Evolutionary conservation across 2,797 vertebrate species (phyloP).

Genomic region (Anomalospiza imberbis): DNA sequence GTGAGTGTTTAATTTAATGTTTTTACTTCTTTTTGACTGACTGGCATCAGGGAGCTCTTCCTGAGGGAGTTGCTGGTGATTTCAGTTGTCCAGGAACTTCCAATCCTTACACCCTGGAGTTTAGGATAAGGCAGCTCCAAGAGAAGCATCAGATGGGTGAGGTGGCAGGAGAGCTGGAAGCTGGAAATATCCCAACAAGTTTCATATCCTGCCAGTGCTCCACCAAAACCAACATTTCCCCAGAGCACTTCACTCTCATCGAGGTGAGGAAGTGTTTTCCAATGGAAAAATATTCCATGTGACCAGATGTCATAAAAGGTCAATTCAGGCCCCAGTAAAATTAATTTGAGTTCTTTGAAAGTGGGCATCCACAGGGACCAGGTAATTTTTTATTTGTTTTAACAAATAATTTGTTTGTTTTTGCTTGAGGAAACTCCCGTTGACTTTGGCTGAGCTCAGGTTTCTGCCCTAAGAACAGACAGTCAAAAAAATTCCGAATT

Average conservation of each 20-base stretch:
- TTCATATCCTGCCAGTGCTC: not conserved
- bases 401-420: not conserved
- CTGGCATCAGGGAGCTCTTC: not conserved
- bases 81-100: not conserved
- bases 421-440: not conserved
- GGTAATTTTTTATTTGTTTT: not conserved
- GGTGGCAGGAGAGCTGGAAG: not conserved
- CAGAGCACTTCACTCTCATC: not conserved
- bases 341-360: not conserved
- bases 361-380: not conserved
- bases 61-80: not conserved
- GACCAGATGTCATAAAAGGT: not conserved
- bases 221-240: slow-evolving; percentile 5
- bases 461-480: not conserved
- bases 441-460: not conserved
- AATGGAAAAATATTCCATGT: not conserved
- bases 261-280: not conserved
- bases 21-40: not conserved
- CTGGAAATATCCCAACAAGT: not conserved
- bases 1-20: fast-evolving
- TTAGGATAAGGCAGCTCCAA: not conserved
- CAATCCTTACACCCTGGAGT: not conserved
- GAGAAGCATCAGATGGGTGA: not conserved
- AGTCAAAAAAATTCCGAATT: not conserved
- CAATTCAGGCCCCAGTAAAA: not conserved